Evolutionary conservation across 2,888 invertebrate species (phyloP).

Genomic region (Seladonia tumulorum): DNA sequence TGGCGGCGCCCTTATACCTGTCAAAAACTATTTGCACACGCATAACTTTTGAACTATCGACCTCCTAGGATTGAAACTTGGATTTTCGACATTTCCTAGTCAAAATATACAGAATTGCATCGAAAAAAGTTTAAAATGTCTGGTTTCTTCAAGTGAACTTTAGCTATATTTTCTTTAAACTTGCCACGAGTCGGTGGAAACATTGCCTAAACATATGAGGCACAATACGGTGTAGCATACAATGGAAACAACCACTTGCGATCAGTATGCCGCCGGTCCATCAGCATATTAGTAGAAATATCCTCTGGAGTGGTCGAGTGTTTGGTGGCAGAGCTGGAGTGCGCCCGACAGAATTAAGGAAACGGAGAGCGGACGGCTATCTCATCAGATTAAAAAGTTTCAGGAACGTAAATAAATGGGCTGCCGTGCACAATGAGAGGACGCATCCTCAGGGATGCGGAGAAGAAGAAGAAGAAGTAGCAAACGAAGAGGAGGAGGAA

Average conservation of each 20-base stretch:
- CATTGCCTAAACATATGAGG: too few species aligned
- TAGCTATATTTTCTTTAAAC: too few species aligned
- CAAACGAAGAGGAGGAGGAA: background rate
- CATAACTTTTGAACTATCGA: too few species aligned
- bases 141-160: too few species aligned
- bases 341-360: constrained; percentile 48
- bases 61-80: too few species aligned
- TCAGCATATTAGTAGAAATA: constrained; percentile 6
- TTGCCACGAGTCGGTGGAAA: too few species aligned
- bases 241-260: background rate
- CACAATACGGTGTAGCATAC: background rate
- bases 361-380: constrained; percentile 66
- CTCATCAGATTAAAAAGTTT: constrained; percentile 81
- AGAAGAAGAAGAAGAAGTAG: background rate
- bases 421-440: constrained; percentile 68
- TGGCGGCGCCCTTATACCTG: too few species aligned
- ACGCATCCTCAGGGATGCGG: constrained; percentile 3
- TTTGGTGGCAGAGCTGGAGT: background rate
- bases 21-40: too few species aligned
- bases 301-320: background rate
- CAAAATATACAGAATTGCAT: too few species aligned
- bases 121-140: too few species aligned
- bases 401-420: constrained; percentile 77
- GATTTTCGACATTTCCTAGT: too few species aligned
- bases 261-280: background rate